A percentile compares a stretch with the other conserved stretches of the same genome.
These are phyloP conservation scores for Elegia similella DNA, from an alignment of 2,888 invertebrate species.

Conservation along the genomic window DNA sequence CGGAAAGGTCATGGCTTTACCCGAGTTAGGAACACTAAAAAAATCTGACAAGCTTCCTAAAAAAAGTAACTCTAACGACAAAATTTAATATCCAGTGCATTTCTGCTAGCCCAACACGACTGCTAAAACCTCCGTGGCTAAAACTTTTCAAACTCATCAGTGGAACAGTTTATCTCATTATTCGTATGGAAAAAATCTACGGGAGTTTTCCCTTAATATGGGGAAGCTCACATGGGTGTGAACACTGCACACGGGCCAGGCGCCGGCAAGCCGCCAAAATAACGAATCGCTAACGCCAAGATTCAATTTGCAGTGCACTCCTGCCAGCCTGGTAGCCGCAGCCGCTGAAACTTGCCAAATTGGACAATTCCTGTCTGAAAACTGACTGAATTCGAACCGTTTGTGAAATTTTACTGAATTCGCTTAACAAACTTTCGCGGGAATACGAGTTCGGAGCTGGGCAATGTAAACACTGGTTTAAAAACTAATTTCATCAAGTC, in stretches of 20 bases:
- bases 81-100: too few species aligned
- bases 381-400: conserved; percentile 28
- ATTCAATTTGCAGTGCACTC: conserved; percentile 62
- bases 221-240: neutral
- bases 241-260: conserved; percentile 14
- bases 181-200: too few species aligned
- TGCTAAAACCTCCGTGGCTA: too few species aligned
- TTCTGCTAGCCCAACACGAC: too few species aligned
- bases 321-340: conserved; percentile 38
- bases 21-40: too few species aligned
- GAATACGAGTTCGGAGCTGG: neutral
- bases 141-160: too few species aligned
- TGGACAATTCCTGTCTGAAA: conserved; percentile 44
- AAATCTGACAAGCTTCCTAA: too few species aligned
- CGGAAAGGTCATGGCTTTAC: too few species aligned
- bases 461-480: conserved; percentile 1
- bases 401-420: conserved; percentile 28
- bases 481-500: neutral
- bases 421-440: conserved; percentile 26
- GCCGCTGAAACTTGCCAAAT: conserved; percentile 57
- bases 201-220: neutral
- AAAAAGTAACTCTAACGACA: too few species aligned
- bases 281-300: conserved; percentile 50
- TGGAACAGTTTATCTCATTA: too few species aligned
- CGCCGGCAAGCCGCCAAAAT: conserved; percentile 37